These are phyloP conservation scores for Elgaria multicarinata DNA, from an alignment of 2,113 vertebrate genomes.

Conservation along the genomic window DNA sequence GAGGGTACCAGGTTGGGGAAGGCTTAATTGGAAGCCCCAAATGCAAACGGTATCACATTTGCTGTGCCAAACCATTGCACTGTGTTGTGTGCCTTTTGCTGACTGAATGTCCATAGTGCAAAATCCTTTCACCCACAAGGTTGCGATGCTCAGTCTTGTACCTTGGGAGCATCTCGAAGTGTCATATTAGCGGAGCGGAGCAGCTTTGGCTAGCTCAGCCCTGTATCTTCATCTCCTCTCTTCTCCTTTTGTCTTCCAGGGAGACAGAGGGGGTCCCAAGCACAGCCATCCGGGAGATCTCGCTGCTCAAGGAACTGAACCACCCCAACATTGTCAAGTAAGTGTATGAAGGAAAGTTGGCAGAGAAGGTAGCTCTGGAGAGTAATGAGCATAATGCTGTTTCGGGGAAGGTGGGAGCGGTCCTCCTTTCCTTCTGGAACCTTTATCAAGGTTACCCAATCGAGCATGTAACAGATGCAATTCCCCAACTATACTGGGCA, in stretches of 20 bases:
- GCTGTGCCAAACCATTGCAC: not conserved
- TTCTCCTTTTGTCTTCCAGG: constrained; percentile 71
- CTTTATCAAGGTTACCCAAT: not conserved
- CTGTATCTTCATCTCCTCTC: not conserved
- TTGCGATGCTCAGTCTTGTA: not conserved
- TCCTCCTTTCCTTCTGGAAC: not conserved
- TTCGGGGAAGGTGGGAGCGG: not conserved
- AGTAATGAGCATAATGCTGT: not conserved
- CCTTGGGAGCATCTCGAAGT: not conserved
- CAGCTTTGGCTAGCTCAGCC: not conserved
- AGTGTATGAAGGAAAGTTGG: constrained; percentile 45
- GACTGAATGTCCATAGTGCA: not conserved
- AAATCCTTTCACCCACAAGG: not conserved
- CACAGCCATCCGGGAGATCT: constrained; percentile 94
- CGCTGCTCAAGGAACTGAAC: constrained; percentile 93
- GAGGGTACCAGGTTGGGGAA: no score
- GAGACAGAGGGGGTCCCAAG: constrained; percentile 95
- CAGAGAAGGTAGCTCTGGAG: not conserved
- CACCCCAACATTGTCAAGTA: constrained; percentile 97
- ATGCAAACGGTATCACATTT: not conserved
- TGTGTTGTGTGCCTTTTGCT: not conserved
- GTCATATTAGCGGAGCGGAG: not conserved
- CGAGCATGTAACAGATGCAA: not conserved
- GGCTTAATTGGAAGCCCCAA: not conserved
- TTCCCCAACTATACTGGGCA: not conserved